A percentile compares a stretch with the other conserved stretches of the same genome.
These are phyloP conservation scores for Drosophila saltans DNA, from an alignment of 1,140 invertebrate genomes.

Conservation along the genomic window DNA sequence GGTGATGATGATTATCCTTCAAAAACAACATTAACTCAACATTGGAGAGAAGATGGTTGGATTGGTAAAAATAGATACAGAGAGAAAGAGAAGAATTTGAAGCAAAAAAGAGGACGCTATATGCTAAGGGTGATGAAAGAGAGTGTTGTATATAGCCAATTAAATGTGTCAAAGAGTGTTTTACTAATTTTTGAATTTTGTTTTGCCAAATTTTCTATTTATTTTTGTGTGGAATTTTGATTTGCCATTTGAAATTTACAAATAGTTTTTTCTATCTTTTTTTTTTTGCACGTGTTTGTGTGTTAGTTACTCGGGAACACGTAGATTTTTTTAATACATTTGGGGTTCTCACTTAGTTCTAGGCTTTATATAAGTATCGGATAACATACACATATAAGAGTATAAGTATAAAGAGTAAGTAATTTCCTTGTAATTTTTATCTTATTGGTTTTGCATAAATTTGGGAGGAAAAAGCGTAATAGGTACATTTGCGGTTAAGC, in stretches of 20 bases:
- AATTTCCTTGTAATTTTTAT: conserved; percentile 42
- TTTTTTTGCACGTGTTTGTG: conserved; percentile 51
- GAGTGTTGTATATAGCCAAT: conserved; percentile 48
- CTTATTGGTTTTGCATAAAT: conserved; percentile 21
- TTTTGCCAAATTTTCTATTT: conserved; percentile 61
- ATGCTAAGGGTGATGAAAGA: conserved; percentile 25
- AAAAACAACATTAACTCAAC: conserved; percentile 54
- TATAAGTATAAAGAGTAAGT: conserved; percentile 52
- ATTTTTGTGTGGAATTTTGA: conserved; percentile 46
- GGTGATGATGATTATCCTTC: conserved; percentile 76
- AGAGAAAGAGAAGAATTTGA: conserved; percentile 27
- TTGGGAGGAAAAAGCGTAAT: not conserved
- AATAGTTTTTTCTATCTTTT: conserved; percentile 40
- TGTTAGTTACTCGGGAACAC: conserved; percentile 68
- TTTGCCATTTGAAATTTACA: conserved; percentile 54
- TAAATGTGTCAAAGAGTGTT: conserved; percentile 34
- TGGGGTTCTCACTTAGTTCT: conserved; percentile 62
- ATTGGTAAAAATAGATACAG: conserved; percentile 20
- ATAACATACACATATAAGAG: conserved; percentile 50
- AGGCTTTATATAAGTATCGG: conserved; percentile 60
- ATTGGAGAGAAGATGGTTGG: conserved; percentile 32
- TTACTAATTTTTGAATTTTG: conserved; percentile 32
- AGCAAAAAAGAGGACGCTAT: conserved; percentile 33
- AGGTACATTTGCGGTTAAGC: conserved; percentile 38
- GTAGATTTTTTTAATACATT: conserved; percentile 67